Evolutionary conservation across 2,888 invertebrate genomes (phyloP), one percentile per base, ranked within the genome.

Genomic region (Volucella zonaria): DNA sequence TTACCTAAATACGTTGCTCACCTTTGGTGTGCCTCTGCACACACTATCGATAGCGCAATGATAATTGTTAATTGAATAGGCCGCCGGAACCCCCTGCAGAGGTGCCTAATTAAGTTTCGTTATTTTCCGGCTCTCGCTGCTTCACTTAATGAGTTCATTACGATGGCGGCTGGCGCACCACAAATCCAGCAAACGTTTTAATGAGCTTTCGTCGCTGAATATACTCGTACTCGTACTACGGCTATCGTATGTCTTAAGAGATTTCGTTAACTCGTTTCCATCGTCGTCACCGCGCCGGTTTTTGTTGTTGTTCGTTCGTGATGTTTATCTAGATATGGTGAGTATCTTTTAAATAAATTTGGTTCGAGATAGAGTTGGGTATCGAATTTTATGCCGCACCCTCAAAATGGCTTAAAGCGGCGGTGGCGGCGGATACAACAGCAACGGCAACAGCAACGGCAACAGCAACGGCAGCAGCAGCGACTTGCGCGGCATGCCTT

Each of bases 31-130:
- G 52, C 51, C 31, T 31, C 31, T 31, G 31, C 31, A 31, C 31
- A 64, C 23, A 74, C 58, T 42, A 49, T 66, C 79, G 75, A 71
- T 80, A 62, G 70, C 31, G 31, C 43, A 71, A 54, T 66, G 70
- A 83, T 83, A 83, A 79, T 79, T 79, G 79, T 79, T 74, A 74
- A 83, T 83, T 83, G 70, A 79, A 79, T 70, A 54, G 47, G 31
- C 31, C 49, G 40, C 14, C 38, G 45, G 43, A 52, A 42, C 74
- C 74, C 64, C 78, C 82, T 49, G 64, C 31, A 3, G 70, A 8
- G 80, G 70, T 11, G 15, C 66, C 56, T 80, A 83, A 80, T 83
- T 71, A 83, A 75, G 83, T 83, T 83, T 83, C 80, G 61, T 80
- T 80, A 73, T 73, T 78, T 78, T 54, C 43, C 45, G 58, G 58